Evolutionary conservation across 2,113 vertebrate genomes (phyloP), one percentile per base, ranked within the genome.

Genomic region (Cynocephalus volans): DNA sequence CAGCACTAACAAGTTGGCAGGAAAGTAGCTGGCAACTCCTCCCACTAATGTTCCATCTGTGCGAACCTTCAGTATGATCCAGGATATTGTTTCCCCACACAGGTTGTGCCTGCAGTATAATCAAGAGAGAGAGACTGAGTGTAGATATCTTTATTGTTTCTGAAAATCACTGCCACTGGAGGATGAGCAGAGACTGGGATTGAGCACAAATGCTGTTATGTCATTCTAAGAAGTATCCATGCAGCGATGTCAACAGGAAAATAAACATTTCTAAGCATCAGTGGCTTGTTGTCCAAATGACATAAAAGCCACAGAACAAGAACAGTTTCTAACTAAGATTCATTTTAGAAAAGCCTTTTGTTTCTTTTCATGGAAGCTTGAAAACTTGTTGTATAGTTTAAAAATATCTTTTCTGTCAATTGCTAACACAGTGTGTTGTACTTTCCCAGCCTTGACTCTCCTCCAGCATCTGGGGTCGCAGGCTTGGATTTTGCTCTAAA

Each of bases 1-100:
- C 98, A 97, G 88, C 96, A 96, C 94, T 98, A 97, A 97, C 88
- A 93, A 98, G 65, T 92, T 98, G 98, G 97, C 98, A 98, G 92
- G 41, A 94, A 98, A 98, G 97, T 84, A 73, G 87, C 95, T 98
- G 97, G 98, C 96, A 97, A 9, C 97, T 96, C 95, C 96, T 97
- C 83, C 88, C 91, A 93, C 95, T 97, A 96, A 79, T 89, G 89
- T 96, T 98, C 98, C 97, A 98, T 98, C 98, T 97, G 95, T 91
- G 80, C 69, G 72, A 98, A 98, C 96, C 97, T 96, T 81, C 64
- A 97, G 94, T 90, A 75, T 97, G 95, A 97, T 94, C 96, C 92
- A 93, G 75, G 86, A 98, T 93, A 95, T 62, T 98, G 86, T 97
- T 97, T 98, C 97, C 89, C 96, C 95, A 97, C 97, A 97, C 96